These are phyloP conservation scores for Macrocentrus cingulum DNA, from an alignment of 1,140 invertebrate genomes.

Conservation along the genomic window DNA sequence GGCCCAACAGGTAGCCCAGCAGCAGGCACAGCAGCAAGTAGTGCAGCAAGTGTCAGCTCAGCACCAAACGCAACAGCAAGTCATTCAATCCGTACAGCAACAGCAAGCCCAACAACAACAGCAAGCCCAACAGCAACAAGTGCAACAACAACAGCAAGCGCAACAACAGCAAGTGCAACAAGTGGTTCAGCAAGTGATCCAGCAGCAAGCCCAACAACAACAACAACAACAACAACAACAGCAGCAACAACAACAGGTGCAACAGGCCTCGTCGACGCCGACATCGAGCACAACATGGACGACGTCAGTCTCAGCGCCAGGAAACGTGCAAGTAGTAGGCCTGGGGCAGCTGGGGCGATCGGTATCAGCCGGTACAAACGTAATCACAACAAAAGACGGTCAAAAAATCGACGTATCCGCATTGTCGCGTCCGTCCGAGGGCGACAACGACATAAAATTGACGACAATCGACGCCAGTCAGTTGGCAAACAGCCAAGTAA, in stretches of 20 bases:
- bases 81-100: constrained; percentile 42
- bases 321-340: constrained; percentile 56
- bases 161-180: constrained; percentile 49
- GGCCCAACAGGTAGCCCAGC: constrained; percentile 54
- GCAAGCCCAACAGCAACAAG: constrained; percentile 50
- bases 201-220: constrained; percentile 55
- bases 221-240: constrained; percentile 55
- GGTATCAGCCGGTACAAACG: constrained; percentile 36
- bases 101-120: constrained; percentile 34
- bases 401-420: constrained; percentile 54
- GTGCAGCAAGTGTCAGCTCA: constrained; percentile 36
- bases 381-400: constrained; percentile 54
- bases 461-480: constrained; percentile 56
- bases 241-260: constrained; percentile 57
- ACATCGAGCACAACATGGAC: constrained; percentile 53
- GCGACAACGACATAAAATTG: constrained; percentile 51
- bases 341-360: constrained; percentile 47
- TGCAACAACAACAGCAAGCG: constrained; percentile 39
- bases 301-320: constrained; percentile 46
- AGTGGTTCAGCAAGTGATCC: constrained; percentile 53
- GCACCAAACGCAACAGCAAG: constrained; percentile 44
- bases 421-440: constrained; percentile 43
- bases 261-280: constrained; percentile 52
- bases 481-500: constrained; percentile 52
- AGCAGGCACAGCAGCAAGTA: constrained; percentile 38